Evolutionary conservation across 2,113 vertebrate species (phyloP).

Genomic region (Chaenogobius annularis): DNA sequence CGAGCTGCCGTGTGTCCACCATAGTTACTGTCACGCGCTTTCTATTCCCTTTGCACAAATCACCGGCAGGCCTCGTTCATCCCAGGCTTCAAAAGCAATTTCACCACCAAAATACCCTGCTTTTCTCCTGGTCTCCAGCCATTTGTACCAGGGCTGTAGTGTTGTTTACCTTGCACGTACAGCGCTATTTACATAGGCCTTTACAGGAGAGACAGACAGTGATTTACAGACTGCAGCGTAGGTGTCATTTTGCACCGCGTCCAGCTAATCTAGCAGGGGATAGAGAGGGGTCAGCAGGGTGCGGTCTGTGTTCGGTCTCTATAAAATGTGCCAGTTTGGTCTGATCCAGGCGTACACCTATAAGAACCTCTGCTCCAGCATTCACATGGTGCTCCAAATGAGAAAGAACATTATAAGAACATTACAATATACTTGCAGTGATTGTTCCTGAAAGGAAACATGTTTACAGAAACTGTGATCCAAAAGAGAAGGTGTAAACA

Average conservation of each 20-base stretch:
- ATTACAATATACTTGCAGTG: too few relatives aligned
- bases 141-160: constrained; percentile 96
- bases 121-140: constrained; percentile 99
- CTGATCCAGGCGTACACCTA: constrained; percentile 86
- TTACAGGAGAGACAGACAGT: constrained; percentile 93
- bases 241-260: constrained; percentile 98
- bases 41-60: constrained; percentile 89
- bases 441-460: too few relatives aligned
- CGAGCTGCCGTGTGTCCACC: constrained; percentile 85
- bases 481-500: too few relatives aligned
- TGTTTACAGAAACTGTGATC: too few relatives aligned
- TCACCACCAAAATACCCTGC: constrained; percentile 98
- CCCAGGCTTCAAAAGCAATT: constrained; percentile 99
- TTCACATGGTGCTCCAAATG: constrained; percentile 46
- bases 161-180: constrained; percentile 99
- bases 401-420: constrained; percentile 63
- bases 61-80: constrained; percentile 90
- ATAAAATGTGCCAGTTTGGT: constrained; percentile 89
- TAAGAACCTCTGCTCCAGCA: constrained; percentile 83
- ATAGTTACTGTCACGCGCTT: constrained; percentile 92
- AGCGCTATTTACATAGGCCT: constrained; percentile 99
- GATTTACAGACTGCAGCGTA: constrained; percentile 98
- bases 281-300: constrained; percentile 84
- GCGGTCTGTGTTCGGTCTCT: constrained; percentile 86
- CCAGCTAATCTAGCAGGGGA: constrained; percentile 94